Evolutionary conservation across 2,888 invertebrate genomes (phyloP).

Genomic region (Physocephala rufipes): DNA sequence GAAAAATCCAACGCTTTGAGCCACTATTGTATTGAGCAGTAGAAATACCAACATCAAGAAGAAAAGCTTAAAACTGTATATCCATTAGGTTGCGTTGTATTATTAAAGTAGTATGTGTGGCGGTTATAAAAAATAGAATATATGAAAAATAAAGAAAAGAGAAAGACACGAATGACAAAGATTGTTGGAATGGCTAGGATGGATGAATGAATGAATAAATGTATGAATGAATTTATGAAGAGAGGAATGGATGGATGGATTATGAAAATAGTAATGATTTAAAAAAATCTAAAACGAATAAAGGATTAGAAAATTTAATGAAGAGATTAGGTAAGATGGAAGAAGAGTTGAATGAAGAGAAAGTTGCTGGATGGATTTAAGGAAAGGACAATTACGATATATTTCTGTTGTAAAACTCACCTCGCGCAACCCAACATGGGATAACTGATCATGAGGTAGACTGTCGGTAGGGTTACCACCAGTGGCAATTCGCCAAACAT

Average conservation of each 20-base stretch:
- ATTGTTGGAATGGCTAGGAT: neutral
- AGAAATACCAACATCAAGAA: constrained; percentile 75
- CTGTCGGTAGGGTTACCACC: constrained; percentile 77
- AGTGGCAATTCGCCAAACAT: constrained; percentile 83
- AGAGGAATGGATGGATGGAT: constrained; percentile 64
- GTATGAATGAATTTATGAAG: too few relatives aligned
- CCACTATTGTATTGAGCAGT: constrained; percentile 76
- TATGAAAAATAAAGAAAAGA: neutral
- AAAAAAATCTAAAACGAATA: neutral
- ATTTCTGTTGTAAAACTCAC: constrained; percentile 43
- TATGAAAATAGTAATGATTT: neutral
- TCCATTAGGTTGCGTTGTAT: constrained; percentile 31
- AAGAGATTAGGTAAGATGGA: neutral
- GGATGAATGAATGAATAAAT: too few relatives aligned
- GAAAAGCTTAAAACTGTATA: constrained; percentile 70
- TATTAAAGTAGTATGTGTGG: constrained; percentile 26
- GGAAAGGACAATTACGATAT: neutral
- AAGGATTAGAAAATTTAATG: neutral
- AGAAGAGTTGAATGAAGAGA: constrained; percentile 42
- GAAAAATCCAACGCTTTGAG: constrained; percentile 82
- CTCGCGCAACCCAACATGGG: constrained; percentile 74
- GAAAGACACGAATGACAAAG: neutral
- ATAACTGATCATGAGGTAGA: constrained; percentile 80
- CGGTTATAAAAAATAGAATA: too few relatives aligned
- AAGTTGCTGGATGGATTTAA: constrained; percentile 28